Evolutionary conservation across 2,888 invertebrate genomes (phyloP), one percentile per base, ranked within the genome.

Genomic region (Siphlonurus alternatus): DNA sequence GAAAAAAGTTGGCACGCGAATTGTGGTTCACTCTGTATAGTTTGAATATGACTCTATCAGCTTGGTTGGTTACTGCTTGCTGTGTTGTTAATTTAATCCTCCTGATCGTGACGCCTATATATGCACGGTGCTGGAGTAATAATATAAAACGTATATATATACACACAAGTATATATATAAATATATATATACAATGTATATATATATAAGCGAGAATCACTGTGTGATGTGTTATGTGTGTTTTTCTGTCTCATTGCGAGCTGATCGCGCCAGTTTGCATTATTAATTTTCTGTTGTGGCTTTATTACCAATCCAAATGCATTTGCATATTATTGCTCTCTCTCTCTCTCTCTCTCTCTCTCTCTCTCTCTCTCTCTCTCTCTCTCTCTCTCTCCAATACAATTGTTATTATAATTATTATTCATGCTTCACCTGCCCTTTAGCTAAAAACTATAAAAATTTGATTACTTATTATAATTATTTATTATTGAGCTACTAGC

Each of bases 351-450:
- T 38, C 25, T 56, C 53, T 61, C 59, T 61, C 59, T 60, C 25
- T 23, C 15, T 38, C 10, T 18, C 60, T 61, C 64, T 64, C 64
- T 56, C 25, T 62, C 66, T 66, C 59, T 64, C 65, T 65, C n/a
- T n/a, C n/a, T n/a, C n/a, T n/a, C n/a, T 62, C 62, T 38, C 5
- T 38, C 5, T 38, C 5, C 38, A 38, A 10, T 38, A 15, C 15
- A 38, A 10, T 38, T 38, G 38, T 5, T 5, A 38, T 38, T 10
- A 38, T 38, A 38, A 10, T 38, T 38, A 38, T 10, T 15, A 38
- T 38, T 38, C n/a, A 38, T 38, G 15, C 15, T 38, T 38, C 15
- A 38, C 38, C 38, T 38, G 38, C 38, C 38, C 38, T 38, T 10
- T 38, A 38, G 38, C 38, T 38, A 38, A 5, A 38, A 38, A 38